Base-by-base conservation (phyloP, 2,888 invertebrate species). In the Microplitis manilae region DNA sequence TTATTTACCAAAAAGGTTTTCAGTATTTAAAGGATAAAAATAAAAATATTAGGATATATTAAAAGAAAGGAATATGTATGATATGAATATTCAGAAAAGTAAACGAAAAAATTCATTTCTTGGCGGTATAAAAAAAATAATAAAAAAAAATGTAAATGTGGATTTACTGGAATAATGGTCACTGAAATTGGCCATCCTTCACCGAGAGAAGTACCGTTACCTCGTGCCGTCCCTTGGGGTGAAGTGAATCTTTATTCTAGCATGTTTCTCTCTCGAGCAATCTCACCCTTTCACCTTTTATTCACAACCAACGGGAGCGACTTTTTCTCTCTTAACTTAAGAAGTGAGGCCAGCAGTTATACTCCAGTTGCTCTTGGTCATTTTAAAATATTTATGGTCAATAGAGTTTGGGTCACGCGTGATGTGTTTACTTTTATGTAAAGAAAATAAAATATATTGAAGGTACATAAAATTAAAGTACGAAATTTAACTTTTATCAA, bases 81-180 rank as follows among this genome's bases (percentile, higher is more conserved):
- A 38, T 59, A 65, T 77, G 73, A 73, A 73, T 64, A 67, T 65
- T 73, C 50, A 60, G 50, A 62, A 61, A 73, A 77, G 71, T 39
- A 73, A 73, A 38, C 38, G 38, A 75, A 69, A 67, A 60, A 77
- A 71, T 77, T 75, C 74, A 74, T 77, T 77, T 71, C 60, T 74
- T 30, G 50, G 61, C 69, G 40, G 62, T 30, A 70, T 20, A 39
- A 67, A 69, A 74, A 77, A 71, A 74, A 77, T 74, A 65, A 77
- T 50, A 50, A 50, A 50, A 50, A 50, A 50, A 50, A 50, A 50
- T 50, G 50, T 50, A 50, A 50, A 50, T 50, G 50, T 50, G 77
- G 74, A 77, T 77, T 74, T 74, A 77, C 74, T 74, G 65, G 65
- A 77, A 73, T 77, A 77, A 77, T 77, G 77, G 77, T 77, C 77